Conservation (phyloP, 2,113 vertebrate genomes). For the Athene cunicularia region DNA sequence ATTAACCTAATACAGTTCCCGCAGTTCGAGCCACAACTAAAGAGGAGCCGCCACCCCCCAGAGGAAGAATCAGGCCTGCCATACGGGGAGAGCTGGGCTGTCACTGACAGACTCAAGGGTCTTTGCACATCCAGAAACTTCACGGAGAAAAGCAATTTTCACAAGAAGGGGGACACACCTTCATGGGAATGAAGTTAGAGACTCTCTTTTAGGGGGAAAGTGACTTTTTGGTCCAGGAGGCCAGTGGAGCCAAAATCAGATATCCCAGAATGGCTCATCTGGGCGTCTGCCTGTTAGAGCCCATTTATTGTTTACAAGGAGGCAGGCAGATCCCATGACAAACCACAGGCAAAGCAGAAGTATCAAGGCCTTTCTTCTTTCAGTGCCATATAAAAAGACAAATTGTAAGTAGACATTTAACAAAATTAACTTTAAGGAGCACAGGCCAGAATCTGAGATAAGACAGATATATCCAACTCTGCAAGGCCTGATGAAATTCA, state of each 20-base stretch:
- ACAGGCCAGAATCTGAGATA: neutral
- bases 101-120: rapidly evolving
- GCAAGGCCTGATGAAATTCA: neutral
- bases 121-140: neutral
- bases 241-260: neutral
- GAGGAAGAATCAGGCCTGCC: neutral
- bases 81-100: neutral
- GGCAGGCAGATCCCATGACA: rapidly evolving
- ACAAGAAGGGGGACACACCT: rapidly evolving
- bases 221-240: neutral
- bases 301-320: neutral
- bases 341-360: neutral
- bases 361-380: neutral
- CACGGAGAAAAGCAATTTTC: neutral
- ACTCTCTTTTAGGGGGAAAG: neutral
- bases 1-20: too few relatives aligned
- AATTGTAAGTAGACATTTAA: neutral
- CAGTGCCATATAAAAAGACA: neutral
- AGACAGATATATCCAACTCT: neutral
- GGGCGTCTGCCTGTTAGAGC: neutral
- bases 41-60: neutral
- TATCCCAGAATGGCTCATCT: neutral
- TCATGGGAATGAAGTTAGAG: neutral
- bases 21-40: neutral
- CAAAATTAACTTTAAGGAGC: neutral